Evolutionary conservation across 2,888 invertebrate species (phyloP).

Genomic region (Boloria selene): DNA sequence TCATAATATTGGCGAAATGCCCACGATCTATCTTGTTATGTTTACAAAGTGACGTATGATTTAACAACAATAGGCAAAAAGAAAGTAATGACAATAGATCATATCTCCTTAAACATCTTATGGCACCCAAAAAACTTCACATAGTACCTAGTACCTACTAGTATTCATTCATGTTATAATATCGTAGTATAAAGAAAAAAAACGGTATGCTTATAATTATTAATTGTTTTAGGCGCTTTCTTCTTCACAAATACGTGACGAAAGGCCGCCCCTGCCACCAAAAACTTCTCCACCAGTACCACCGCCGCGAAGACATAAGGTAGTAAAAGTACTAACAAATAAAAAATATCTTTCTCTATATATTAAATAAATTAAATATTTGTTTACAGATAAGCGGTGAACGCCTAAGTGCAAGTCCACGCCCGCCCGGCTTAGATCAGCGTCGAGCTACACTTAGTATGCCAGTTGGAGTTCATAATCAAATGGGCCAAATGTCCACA

Average conservation of each 20-base stretch:
- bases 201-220: not conserved
- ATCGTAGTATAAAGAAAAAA: not conserved
- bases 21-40: slow-evolving; percentile 31
- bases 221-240: slow-evolving; percentile 59
- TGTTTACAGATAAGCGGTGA: slow-evolving; percentile 57
- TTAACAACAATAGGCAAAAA: slow-evolving; percentile 26
- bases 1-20: slow-evolving; percentile 43
- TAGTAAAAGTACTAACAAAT: slow-evolving; percentile 36
- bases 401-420: slow-evolving; percentile 66
- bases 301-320: slow-evolving; percentile 77
- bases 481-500: slow-evolving; percentile 35
- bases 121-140: no score
- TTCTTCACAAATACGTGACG: slow-evolving; percentile 64
- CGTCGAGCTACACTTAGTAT: slow-evolving; percentile 57
- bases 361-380: not conserved
- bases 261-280: slow-evolving; percentile 75
- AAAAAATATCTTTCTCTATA: not conserved
- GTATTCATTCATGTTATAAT: no score
- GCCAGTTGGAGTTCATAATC: slow-evolving; percentile 35
- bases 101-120: not conserved
- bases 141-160: no score
- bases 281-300: slow-evolving; percentile 75
- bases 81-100: not conserved
- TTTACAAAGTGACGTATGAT: slow-evolving; percentile 29
- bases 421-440: slow-evolving; percentile 57